Evolutionary conservation across 2,888 invertebrate species (phyloP).

Genomic region (Eumerus sabulonum): DNA sequence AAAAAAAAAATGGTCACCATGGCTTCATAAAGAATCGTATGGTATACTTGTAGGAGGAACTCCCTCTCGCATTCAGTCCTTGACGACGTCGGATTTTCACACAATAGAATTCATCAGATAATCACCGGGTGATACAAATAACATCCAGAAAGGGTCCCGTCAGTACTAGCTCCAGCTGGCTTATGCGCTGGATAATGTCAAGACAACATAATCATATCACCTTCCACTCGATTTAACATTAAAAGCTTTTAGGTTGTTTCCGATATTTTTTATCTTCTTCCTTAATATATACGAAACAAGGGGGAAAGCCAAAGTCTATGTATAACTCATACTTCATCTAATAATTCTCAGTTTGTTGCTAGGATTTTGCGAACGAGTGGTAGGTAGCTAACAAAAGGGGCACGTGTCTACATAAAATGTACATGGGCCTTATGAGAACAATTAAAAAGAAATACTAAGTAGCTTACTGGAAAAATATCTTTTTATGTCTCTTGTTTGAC

Average conservation of each 20-base stretch:
- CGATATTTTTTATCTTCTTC: constrained; percentile 29
- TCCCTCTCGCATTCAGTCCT: constrained; percentile 21
- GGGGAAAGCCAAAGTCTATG: not conserved
- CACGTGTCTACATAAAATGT: too few relatives aligned
- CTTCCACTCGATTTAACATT: constrained; percentile 78
- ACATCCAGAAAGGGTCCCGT: constrained; percentile 21
- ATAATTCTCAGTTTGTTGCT: not conserved
- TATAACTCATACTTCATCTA: too few relatives aligned
- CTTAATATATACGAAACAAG: not conserved
- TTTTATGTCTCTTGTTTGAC: too few relatives aligned
- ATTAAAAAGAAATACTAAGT: too few relatives aligned
- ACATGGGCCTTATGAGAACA: too few relatives aligned
- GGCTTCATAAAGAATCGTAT: too few relatives aligned
- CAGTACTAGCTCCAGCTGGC: constrained; percentile 44
- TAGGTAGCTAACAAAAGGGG: constrained; percentile 16
- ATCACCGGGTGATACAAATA: constrained; percentile 21
- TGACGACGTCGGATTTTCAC: constrained; percentile 39
- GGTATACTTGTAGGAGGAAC: too few relatives aligned
- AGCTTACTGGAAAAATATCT: too few relatives aligned
- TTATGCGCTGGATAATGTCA: constrained; percentile 65
- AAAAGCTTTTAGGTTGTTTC: constrained; percentile 65
- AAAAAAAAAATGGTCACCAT: too few relatives aligned
- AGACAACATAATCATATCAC: constrained; percentile 77
- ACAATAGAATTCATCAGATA: constrained; percentile 63
- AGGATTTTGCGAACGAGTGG: not conserved